Evolutionary conservation across 1,140 invertebrate genomes (phyloP), one percentile per base, ranked within the genome.

Genomic region (Hylaeus volcanicus): DNA sequence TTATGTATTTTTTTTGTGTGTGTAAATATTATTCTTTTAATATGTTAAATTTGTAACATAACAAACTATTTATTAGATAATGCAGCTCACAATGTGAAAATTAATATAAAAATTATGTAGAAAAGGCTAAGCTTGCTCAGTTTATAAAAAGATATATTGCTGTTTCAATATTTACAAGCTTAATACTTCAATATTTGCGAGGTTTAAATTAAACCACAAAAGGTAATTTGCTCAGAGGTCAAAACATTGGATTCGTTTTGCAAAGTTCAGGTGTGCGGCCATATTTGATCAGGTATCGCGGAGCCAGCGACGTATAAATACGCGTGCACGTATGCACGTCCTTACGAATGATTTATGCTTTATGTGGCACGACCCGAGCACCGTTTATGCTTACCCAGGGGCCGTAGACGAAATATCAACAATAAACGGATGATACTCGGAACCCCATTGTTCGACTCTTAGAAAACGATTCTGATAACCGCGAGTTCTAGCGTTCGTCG

Each of bases 371-470:
- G 84, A 65, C 60, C n/a, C 8, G 56, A n/a, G 70, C 70, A 5
- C 53, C 70, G 86, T 88, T 86, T 86, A 84, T 81, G 63, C 75
- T 41, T 63, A 56, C n/a, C 12, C 66, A 56, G 39, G 15, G 15
- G 39, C 61, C 81, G 89, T 89, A 91, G 90, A 91, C 90, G 86
- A 90, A 91, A 91, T 90, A 91, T 88, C 83, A 83, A 78, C 86
- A 81, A 83, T 74, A 68, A 79, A 74, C 73, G 69, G 84, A 88
- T 84, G 86, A 89, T 90, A 89, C 88, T 87, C 76, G 55, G 78
- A 90, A 90, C 82, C 78, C 26, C 79, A 85, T 75, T 88, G 88
- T 84, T 86, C 81, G 61, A 63, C 63, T 71, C 48, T 73, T 71
- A 51, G 78, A 81, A 84, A 74, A 51, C 53, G 14, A 63, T 78